Percentiles rank a stretch among this genome's conserved stretches.
These are phyloP conservation scores for Desoria tigrina DNA, from an alignment of 2,888 invertebrate genomes.

Conservation along the genomic window DNA sequence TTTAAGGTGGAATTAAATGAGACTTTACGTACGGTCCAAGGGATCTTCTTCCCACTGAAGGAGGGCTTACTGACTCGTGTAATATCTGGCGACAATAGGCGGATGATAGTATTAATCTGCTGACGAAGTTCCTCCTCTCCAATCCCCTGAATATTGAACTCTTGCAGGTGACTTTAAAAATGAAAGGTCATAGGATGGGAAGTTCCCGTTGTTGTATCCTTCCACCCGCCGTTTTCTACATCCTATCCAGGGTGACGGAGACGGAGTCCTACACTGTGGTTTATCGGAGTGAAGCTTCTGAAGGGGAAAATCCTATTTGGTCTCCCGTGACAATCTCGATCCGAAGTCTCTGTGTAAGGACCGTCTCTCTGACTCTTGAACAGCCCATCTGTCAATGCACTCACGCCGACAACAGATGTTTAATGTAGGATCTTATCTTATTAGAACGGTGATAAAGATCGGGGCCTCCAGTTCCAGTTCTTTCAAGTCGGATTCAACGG, in stretches of 20 bases:
- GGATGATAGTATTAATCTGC: too few species aligned
- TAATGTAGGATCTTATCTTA: conserved; percentile 4
- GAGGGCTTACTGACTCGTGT: too few species aligned
- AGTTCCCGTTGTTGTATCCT: conserved; percentile 42
- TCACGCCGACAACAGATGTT: background rate
- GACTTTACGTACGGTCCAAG: too few species aligned
- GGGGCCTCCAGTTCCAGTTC: conserved; percentile 59
- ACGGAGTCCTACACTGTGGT: conserved; percentile 39
- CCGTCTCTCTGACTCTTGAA: too few species aligned
- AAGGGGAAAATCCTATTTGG: conserved; percentile 59
- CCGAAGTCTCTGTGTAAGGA: conserved; percentile 60
- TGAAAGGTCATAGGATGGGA: conserved; percentile 43
- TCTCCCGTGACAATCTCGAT: conserved; percentile 59
- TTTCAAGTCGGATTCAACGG: conserved; percentile 56
- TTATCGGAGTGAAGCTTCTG: conserved; percentile 54
- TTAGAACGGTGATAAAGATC: conserved; percentile 57
- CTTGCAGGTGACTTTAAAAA: conserved; percentile 39
- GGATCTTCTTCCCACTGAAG: too few species aligned
- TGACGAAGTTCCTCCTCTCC: too few species aligned
- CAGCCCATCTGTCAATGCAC: conserved; percentile 1
- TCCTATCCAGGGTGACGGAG: conserved; percentile 38
- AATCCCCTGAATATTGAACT: too few species aligned
- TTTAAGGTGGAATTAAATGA: too few species aligned
- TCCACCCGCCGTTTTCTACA: conserved; percentile 39
- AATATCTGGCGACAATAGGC: too few species aligned